Base-by-base conservation (phyloP, 1,140 invertebrate genomes). In the Danaus melanippus region DNA sequence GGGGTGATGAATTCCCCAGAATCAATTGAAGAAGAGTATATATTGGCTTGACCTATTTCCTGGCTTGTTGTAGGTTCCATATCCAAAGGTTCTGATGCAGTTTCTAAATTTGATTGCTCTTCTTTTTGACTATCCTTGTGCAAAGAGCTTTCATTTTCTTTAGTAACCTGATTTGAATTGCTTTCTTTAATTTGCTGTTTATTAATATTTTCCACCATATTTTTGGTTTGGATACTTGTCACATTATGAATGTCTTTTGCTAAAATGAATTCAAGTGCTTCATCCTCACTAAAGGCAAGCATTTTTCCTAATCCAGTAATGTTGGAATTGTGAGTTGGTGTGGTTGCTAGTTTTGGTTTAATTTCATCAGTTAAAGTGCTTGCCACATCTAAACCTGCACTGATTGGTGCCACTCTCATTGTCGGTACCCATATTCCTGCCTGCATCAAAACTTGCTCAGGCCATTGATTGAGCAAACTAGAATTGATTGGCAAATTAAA, bases 381-480 rank as follows among this genome's bases (percentile, higher is more conserved):
- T 9, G 91, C 93, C 9, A 95, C 90, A 86, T 95, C 94, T 7
- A 93, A 81, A 1, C 91, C 92, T 53, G 86, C 89, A 71, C 79
- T 73, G 58, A 92, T 90, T 44, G 91, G 93, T 71, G 90, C 92
- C 15, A 89, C 89, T 79, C 91, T 92, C 79, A 93, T 89, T 8
- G 93, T 92, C 8, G 93, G 93, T 10, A 92, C 91, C 93, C 93
- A 96, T 39, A 97, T 88, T 10, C 96, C 96, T 12, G 96, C 92
- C 55, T 97, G 86, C 64, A 94, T 87, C 6, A 98, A 78, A 2
- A 96, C 93, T n/a, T 92, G 91, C 60, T 91, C 92, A 0, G 92
- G 93, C 97, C 97, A 99, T 42, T 90, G 90, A 84, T 99, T 98
- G 0, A 98, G 83, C 8, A 97, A 76, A 72, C 93, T 96, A 0